These are phyloP conservation scores for Phoenicopterus ruber DNA, from an alignment of 2,113 vertebrate genomes.

Conservation along the genomic window DNA sequence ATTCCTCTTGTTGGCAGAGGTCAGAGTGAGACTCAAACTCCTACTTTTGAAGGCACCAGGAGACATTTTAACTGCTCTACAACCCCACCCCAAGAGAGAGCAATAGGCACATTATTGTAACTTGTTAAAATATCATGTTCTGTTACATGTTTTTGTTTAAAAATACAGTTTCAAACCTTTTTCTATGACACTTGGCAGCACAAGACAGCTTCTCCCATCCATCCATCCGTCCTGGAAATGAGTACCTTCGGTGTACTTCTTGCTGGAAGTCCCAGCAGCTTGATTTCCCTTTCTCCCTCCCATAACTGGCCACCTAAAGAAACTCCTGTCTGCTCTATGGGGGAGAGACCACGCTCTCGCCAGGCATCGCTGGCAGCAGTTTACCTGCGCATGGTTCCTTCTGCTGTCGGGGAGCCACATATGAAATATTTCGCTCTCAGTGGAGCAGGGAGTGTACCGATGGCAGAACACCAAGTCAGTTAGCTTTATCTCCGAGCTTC, in stretches of 20 bases:
- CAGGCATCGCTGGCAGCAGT: neutral
- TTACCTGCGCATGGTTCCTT: neutral
- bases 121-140: neutral
- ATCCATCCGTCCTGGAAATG: neutral
- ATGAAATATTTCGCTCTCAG: neutral
- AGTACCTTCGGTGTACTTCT: neutral
- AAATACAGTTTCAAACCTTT: neutral
- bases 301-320: neutral
- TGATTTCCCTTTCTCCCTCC: neutral
- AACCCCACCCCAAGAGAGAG: neutral
- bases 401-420: neutral
- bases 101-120: neutral
- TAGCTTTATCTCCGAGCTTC: slow-evolving; percentile 11
- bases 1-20: neutral
- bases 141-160: neutral
- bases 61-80: neutral
- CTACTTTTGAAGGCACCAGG: neutral
- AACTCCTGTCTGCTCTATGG: neutral
- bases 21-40: neutral
- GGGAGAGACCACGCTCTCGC: neutral
- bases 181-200: neutral
- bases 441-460: neutral
- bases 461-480: slow-evolving; percentile 48
- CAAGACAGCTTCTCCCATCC: neutral
- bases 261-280: neutral